phyloP scores from a whole-genome alignment of 2,797 vertebrate species.

The Cottoperca gobio region DNA sequence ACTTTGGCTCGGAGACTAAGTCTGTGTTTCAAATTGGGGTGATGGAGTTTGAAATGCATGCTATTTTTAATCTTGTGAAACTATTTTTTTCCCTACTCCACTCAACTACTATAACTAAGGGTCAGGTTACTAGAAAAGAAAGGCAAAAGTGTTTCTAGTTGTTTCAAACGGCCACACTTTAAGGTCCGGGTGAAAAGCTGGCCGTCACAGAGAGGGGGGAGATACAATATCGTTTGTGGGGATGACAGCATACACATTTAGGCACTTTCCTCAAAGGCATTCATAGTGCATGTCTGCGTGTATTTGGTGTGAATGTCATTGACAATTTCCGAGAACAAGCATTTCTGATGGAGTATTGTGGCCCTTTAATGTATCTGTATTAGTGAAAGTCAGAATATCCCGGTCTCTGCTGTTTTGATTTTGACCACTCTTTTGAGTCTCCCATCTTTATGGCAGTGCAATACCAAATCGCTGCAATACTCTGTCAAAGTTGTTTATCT shows the following conservation, averaged over 20 bases:
- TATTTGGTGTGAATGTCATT: too few species aligned
- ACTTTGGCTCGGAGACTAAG: neutral
- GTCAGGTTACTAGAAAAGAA: neutral
- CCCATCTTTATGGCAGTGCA: neutral
- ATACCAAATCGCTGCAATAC: neutral
- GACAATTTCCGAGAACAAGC: too few species aligned
- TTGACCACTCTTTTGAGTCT: neutral
- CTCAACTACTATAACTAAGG: neutral
- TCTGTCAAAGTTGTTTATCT: constrained; percentile 34
- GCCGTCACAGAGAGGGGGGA: too few species aligned
- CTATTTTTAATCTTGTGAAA: constrained; percentile 20
- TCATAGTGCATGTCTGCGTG: too few species aligned
- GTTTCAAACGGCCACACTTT: neutral
- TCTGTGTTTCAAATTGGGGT: neutral
- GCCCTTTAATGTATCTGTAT: constrained; percentile 6
- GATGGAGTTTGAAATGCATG: neutral
- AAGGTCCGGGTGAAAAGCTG: neutral
- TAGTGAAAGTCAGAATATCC: neutral
- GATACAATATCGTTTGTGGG: too few species aligned
- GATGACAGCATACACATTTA: too few species aligned
- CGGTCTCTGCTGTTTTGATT: constrained; percentile 1
- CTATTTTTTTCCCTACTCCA: neutral
- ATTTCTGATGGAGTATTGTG: neutral
- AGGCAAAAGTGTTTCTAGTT: neutral
- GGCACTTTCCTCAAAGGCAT: too few species aligned